These are phyloP conservation scores for Parasteatoda tepidariorum DNA, from an alignment of 1,140 invertebrate species.

Conservation along the genomic window DNA sequence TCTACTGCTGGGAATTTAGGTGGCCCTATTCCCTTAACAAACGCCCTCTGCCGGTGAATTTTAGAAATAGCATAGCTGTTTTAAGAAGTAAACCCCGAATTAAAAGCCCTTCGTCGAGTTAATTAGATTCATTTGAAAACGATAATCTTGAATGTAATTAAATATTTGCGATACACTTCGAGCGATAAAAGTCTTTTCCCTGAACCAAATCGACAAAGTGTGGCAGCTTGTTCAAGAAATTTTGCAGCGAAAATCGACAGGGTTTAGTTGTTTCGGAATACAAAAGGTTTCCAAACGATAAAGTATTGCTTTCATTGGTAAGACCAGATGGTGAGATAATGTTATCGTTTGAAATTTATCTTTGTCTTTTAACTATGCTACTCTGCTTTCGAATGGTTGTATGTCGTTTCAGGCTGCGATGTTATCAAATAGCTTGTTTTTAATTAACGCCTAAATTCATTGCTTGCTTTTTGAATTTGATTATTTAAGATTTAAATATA, in stretches of 20 bases:
- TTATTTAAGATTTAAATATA: too few species aligned
- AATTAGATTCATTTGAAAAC: constrained; percentile 49
- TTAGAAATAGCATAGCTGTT: background rate
- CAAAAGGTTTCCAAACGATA: constrained; percentile 6
- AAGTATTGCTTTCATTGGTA: background rate
- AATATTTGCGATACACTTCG: constrained; percentile 45
- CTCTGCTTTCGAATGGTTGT: too few species aligned
- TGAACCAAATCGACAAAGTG: background rate
- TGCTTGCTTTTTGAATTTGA: too few species aligned
- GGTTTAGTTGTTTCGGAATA: background rate
- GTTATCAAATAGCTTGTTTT: too few species aligned
- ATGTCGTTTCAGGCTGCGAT: too few species aligned
- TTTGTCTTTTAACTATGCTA: too few species aligned
- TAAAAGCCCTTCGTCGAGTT: constrained; percentile 40
- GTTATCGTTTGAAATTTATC: background rate
- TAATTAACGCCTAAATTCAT: too few species aligned
- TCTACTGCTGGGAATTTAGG: background rate
- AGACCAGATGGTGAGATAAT: background rate
- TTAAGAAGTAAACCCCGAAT: constrained; percentile 43
- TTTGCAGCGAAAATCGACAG: background rate
- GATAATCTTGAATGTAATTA: constrained; percentile 52
- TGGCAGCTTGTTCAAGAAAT: constrained; percentile 13
- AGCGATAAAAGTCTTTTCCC: constrained; percentile 28
- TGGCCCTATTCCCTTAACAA: background rate
- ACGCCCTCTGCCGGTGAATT: constrained; percentile 23